Conservation (phyloP, 2,113 vertebrate genomes). For the Colistium nudipinnis region DNA sequence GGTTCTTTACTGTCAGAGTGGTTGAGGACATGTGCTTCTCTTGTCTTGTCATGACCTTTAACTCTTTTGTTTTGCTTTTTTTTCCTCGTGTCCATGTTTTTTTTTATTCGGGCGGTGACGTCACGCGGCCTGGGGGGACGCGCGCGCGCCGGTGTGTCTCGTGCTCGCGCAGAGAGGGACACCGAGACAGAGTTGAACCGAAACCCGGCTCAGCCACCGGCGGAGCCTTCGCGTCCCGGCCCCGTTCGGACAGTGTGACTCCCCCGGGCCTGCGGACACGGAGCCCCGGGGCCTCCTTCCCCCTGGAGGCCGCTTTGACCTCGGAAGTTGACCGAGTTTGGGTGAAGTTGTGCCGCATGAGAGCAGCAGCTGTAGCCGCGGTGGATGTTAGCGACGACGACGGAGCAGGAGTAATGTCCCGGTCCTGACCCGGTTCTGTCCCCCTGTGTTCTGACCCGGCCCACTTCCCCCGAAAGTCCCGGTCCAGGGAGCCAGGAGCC, state of each 20-base stretch:
- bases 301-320: neutral
- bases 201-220: neutral
- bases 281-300: accelerated
- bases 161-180: constrained; percentile 34
- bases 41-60: too few relatives aligned
- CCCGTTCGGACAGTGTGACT: accelerated
- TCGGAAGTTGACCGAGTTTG: constrained; percentile 11
- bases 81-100: neutral
- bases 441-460: neutral
- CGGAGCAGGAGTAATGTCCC: neutral
- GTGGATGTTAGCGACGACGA: constrained; percentile 25
- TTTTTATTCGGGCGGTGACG: constrained; percentile 36
- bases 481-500: neutral
- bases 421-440: constrained; percentile 21
- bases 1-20: too few relatives aligned
- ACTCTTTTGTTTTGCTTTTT: neutral
- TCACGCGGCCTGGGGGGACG: constrained; percentile 35
- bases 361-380: neutral
- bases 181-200: neutral
- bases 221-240: accelerated
- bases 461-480: too few relatives aligned
- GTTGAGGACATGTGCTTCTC: too few relatives aligned
- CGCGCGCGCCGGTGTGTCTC: constrained; percentile 26
- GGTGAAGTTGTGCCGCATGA: constrained; percentile 32
- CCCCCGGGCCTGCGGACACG: accelerated